phyloP scores from a whole-genome alignment of 2,888 invertebrate genomes.

The Drosophila phalerata region DNA sequence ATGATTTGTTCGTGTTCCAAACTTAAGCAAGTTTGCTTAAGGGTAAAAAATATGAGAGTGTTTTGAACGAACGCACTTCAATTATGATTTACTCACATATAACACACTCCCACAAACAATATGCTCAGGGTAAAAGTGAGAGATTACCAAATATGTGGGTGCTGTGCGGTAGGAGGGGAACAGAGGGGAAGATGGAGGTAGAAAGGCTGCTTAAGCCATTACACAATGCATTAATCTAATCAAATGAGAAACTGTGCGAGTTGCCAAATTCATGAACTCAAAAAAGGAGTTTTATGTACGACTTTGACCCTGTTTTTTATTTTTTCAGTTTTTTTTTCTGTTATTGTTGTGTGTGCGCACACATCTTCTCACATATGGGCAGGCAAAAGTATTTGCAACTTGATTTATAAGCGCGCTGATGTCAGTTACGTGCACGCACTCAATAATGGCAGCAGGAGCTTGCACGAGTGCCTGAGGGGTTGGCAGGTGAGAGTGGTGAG shows the following conservation, averaged over 20 bases:
- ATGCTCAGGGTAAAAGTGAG: slow-evolving; percentile 19
- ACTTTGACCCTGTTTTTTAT: slow-evolving; percentile 24
- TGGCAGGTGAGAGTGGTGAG: not conserved
- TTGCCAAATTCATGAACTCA: slow-evolving; percentile 39
- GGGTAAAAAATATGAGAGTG: slow-evolving; percentile 27
- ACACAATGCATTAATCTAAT: slow-evolving; percentile 78
- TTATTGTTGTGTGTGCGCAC: slow-evolving; percentile 19
- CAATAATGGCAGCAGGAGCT: slow-evolving; percentile 62
- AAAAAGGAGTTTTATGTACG: slow-evolving; percentile 46
- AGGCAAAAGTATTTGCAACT: slow-evolving; percentile 69
- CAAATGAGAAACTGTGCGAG: slow-evolving; percentile 62
- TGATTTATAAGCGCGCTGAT: slow-evolving; percentile 77
- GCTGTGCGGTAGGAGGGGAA: not conserved
- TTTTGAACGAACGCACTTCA: slow-evolving; percentile 45
- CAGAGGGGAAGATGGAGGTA: not conserved
- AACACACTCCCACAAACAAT: slow-evolving; percentile 8
- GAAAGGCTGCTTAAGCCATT: slow-evolving; percentile 60
- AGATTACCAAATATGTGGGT: slow-evolving; percentile 23
- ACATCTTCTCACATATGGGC: slow-evolving; percentile 26
- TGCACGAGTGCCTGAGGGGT: not conserved
- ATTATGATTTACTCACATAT: slow-evolving; percentile 45
- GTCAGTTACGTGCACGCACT: slow-evolving; percentile 80
- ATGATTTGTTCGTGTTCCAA: not conserved
- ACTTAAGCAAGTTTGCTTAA: not conserved
- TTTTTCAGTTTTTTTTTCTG: slow-evolving; percentile 13